Percentiles rank a stretch among this genome's conserved stretches.
Evolutionary conservation across 2,113 vertebrate genomes (phyloP).

Genomic region (Callipepla californica): DNA sequence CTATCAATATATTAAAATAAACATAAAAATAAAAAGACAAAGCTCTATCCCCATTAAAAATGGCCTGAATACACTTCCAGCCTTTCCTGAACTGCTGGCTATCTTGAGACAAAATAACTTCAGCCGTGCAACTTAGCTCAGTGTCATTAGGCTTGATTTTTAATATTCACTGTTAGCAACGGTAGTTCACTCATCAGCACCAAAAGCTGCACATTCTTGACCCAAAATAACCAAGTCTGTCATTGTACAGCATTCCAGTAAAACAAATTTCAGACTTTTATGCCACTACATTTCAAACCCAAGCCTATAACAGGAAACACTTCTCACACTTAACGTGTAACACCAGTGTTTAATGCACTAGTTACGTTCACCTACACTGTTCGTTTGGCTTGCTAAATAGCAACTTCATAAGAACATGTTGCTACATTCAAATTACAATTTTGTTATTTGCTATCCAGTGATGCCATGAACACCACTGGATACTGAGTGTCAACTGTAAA

Average conservation of each 20-base stretch:
- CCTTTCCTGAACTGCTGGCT: neutral
- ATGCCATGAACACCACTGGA: neutral
- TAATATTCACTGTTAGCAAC: neutral
- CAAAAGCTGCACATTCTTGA: neutral
- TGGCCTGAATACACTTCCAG: neutral
- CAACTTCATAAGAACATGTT: neutral
- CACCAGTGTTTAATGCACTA: neutral
- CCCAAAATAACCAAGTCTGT: neutral
- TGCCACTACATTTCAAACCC: neutral
- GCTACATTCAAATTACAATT: neutral
- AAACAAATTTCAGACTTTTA: neutral
- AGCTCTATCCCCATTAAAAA: neutral
- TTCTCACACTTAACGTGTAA: neutral
- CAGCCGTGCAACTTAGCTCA: neutral
- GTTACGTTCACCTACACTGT: neutral
- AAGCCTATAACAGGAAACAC: neutral
- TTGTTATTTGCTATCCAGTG: neutral
- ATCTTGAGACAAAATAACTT: neutral
- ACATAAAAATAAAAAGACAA: neutral
- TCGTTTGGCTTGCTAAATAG: neutral
- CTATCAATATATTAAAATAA: neutral
- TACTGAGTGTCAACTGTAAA: neutral
- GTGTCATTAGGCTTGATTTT: neutral
- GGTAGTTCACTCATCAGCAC: neutral
- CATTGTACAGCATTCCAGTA: neutral